Conservation (phyloP, 2,888 invertebrate genomes). For the Calliphora vomitoria region DNA sequence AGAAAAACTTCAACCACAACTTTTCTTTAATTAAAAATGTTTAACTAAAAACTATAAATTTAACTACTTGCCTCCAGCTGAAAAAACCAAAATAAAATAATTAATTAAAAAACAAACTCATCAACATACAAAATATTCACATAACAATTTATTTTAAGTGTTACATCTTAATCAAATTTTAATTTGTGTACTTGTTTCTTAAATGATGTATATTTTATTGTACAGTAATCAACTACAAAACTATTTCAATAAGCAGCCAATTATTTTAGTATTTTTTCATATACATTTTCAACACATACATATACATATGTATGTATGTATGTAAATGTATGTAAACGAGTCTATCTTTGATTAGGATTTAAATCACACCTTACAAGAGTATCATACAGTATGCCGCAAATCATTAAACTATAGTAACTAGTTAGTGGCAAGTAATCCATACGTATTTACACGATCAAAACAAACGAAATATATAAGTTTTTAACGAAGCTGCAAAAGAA, state of each 20-base stretch:
- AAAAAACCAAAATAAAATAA: not conserved
- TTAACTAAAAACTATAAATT: no score
- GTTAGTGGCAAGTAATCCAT: slow-evolving; percentile 61
- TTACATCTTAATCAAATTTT: slow-evolving; percentile 41
- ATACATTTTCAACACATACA: not conserved
- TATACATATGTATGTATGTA: no score
- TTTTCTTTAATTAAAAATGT: no score
- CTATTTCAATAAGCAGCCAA: slow-evolving; percentile 66
- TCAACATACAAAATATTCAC: not conserved
- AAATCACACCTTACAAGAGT: slow-evolving; percentile 69
- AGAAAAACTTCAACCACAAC: no score
- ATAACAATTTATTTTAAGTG: slow-evolving; percentile 8
- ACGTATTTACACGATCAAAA: slow-evolving; percentile 48
- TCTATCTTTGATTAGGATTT: slow-evolving; percentile 55
- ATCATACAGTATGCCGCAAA: slow-evolving; percentile 47
- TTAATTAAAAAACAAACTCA: slow-evolving; percentile 2
- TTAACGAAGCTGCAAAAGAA: slow-evolving; percentile 40
- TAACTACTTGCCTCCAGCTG: not conserved
- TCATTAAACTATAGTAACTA: slow-evolving; percentile 19
- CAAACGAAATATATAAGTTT: slow-evolving; percentile 14
- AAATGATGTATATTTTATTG: slow-evolving; percentile 15
- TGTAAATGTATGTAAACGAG: slow-evolving; percentile 17
- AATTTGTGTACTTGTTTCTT: slow-evolving; percentile 10
- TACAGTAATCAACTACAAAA: slow-evolving; percentile 41
- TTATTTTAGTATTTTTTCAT: slow-evolving; percentile 47